These are phyloP conservation scores for Artemia sp. DNA, from an alignment of 2,888 invertebrate species.

Conservation along the genomic window DNA sequence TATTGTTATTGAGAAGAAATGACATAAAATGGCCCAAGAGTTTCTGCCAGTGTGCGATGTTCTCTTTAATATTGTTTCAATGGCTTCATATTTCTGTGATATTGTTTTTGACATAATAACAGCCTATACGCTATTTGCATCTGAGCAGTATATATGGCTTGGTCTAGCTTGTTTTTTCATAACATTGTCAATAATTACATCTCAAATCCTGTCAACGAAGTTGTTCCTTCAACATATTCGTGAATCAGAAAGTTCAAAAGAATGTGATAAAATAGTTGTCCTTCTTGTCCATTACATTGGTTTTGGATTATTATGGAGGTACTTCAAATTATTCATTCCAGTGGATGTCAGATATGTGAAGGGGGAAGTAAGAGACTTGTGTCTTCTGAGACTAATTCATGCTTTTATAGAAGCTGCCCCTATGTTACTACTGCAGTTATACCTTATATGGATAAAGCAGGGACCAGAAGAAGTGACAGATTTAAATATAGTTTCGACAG, in stretches of 20 bases:
- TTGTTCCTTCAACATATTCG: slow-evolving; percentile 45
- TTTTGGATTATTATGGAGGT: slow-evolving; percentile 41
- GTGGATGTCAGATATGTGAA: slow-evolving; percentile 64
- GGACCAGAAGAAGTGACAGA: slow-evolving; percentile 44
- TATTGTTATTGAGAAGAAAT: neutral
- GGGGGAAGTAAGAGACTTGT: slow-evolving; percentile 50
- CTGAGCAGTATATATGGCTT: slow-evolving; percentile 46
- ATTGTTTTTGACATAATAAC: slow-evolving; percentile 72
- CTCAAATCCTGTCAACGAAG: slow-evolving; percentile 50
- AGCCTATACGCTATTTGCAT: slow-evolving; percentile 60
- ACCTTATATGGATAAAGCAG: slow-evolving; percentile 43
- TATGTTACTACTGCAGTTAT: slow-evolving; percentile 63
- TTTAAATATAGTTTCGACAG: slow-evolving; percentile 60
- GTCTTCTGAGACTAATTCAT: slow-evolving; percentile 63
- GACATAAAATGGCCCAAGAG: slow-evolving; percentile 44
- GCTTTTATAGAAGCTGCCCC: slow-evolving; percentile 77
- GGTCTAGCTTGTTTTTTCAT: slow-evolving; percentile 51
- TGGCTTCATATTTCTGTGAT: slow-evolving; percentile 78
- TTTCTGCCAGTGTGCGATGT: slow-evolving; percentile 80
- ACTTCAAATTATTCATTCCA: slow-evolving; percentile 65
- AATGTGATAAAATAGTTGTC: slow-evolving; percentile 45
- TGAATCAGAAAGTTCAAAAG: slow-evolving; percentile 24
- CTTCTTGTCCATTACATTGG: slow-evolving; percentile 36
- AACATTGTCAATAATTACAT: slow-evolving; percentile 51
- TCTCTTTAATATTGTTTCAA: slow-evolving; percentile 71